Conservation (phyloP, 2,113 vertebrate genomes). For the Rhynchopsitta pachyrhyncha region DNA sequence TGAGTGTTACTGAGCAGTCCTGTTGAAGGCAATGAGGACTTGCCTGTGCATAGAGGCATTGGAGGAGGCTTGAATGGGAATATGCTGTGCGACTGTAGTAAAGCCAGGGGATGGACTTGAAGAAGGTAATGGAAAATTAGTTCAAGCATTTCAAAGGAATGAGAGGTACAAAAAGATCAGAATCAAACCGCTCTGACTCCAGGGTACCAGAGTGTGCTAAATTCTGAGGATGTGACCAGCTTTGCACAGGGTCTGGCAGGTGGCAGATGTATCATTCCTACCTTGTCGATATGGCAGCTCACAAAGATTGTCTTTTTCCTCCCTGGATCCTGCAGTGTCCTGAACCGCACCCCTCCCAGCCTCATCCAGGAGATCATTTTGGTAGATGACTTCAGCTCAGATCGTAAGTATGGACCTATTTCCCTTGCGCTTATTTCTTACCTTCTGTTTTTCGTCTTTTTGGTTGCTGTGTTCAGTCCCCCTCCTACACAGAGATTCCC, state of each 20-base stretch:
- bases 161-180: neutral
- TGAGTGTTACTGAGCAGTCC: neutral
- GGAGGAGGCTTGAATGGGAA: neutral
- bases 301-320: neutral
- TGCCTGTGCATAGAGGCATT: neutral
- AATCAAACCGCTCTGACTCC: neutral
- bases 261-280: neutral
- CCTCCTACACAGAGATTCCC: neutral
- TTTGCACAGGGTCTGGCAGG: neutral
- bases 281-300: neutral
- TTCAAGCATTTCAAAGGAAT: neutral
- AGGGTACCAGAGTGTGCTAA: neutral
- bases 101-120: neutral
- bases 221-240: neutral
- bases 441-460: neutral
- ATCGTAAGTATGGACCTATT: slow-evolving; percentile 82
- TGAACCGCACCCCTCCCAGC: slow-evolving; percentile 86
- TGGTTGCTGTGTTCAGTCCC: neutral
- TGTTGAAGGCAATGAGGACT: neutral
- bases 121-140: neutral
- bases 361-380: slow-evolving; percentile 96
- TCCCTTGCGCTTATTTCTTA: neutral
- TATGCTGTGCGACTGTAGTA: neutral
- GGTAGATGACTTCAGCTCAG: slow-evolving; percentile 96
- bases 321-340: slow-evolving; percentile 77